These are phyloP conservation scores for Schizotus pectinicornis DNA, from an alignment of 2,888 invertebrate species.

Conservation along the genomic window DNA sequence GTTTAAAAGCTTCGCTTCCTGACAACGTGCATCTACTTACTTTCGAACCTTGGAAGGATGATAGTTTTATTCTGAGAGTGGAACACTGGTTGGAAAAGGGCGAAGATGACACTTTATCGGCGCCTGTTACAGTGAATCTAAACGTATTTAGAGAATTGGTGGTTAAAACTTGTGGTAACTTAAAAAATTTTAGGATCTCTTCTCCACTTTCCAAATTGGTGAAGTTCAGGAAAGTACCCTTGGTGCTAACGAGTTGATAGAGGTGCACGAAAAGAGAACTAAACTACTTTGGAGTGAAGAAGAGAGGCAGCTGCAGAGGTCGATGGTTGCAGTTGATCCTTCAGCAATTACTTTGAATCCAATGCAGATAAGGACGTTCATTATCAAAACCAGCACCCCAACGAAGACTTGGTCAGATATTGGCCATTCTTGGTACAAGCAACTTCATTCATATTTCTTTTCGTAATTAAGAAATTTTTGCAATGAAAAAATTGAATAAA, in stretches of 20 bases:
- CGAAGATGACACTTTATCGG: conserved; percentile 65
- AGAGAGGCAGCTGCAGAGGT: not conserved
- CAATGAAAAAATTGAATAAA: too few species aligned
- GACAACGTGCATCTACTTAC: conserved; percentile 77
- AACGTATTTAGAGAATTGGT: conserved; percentile 49
- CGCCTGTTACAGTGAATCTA: conserved; percentile 64
- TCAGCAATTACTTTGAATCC: conserved; percentile 65
- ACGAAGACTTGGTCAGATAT: not conserved
- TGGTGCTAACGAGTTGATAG: conserved; percentile 61
- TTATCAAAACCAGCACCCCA: conserved; percentile 50
- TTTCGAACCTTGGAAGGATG: conserved; percentile 76
- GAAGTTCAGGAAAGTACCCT: conserved; percentile 56
- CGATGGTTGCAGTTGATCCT: conserved; percentile 18
- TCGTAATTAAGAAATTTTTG: too few species aligned
- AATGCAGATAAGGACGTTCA: conserved; percentile 77
- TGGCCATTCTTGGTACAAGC: not conserved
- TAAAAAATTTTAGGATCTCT: conserved; percentile 51
- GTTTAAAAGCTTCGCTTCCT: conserved; percentile 65
- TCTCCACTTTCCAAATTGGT: conserved; percentile 52
- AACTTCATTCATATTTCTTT: too few species aligned
- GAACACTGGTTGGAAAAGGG: conserved; percentile 76
- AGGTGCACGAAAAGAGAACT: conserved; percentile 57
- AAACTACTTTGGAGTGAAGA: conserved; percentile 1
- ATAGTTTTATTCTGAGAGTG: conserved; percentile 71
- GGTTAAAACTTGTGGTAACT: not conserved